Base-by-base conservation (phyloP, 2,797 vertebrate species). In the Acomys russatus region DNA sequence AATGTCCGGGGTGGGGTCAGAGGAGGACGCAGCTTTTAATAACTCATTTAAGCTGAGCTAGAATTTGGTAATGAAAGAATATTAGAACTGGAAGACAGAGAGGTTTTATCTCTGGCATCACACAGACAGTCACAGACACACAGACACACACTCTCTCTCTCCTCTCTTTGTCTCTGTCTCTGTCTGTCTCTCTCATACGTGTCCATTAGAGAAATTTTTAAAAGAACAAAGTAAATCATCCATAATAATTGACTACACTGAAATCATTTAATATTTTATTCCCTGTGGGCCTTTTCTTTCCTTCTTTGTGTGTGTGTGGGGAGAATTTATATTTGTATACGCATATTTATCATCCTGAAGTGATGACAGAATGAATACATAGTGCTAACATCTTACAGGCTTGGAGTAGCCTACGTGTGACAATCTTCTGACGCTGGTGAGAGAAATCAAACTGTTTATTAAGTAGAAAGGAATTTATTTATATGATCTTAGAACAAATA, bases 401-500 rank as follows among this genome's bases (percentile, higher is more conserved):
- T 89, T 86, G 91, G 66, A 77, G 49, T 28, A 79, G 59, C 8
- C 28, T 35, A 88, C 9, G 51, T 92, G 11, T 87, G 76, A 89
- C 64, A 66, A 59, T 18, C 15, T 96, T 38, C 23, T 33, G 85
- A 61, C 68, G 63, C 6, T 66, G 23, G 64, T 25, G 9, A 82
- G 22, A 74, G 9, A 79, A 95, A 80, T 33, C 54, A 94, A 49
- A 88, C 3, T 92, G 51, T 54, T 59, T 96, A 35, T 95, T 54
- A 63, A 54, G 23, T 54, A 83, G 68, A 61, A 68, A 79, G 25
- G 59, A 20, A 77, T 78, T 54, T 92, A 64, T 84, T 92, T 15
- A 86, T 28, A 15, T 20, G 96, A 89, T 35, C 28, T 90, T 79
- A 71, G 23, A 90, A 11, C 79, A 90, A 95, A 86, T 4, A 90